Evolutionary conservation across 2,888 invertebrate genomes (phyloP).

Genomic region (Aphodius granarius): DNA sequence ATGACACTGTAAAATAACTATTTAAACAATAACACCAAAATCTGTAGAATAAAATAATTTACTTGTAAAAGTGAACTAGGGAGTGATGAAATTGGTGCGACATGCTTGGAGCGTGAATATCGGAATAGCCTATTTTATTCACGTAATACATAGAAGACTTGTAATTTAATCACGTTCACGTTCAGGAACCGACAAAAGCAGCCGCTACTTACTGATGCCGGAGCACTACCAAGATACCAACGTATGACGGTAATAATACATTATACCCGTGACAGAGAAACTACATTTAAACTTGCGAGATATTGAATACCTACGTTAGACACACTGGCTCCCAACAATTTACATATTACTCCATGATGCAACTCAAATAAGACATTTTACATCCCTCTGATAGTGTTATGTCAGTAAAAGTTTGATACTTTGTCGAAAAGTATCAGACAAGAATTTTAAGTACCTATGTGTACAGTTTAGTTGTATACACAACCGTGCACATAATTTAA

Average conservation of each 20-base stretch:
- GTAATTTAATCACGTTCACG: background rate
- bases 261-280: background rate
- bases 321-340: background rate
- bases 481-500: too few species aligned
- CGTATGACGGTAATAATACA: background rate
- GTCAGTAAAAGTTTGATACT: background rate
- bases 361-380: background rate
- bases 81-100: background rate
- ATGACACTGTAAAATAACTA: too few species aligned
- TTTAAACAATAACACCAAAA: too few species aligned
- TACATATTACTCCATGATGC: background rate
- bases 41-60: background rate
- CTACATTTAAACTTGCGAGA: background rate
- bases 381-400: background rate
- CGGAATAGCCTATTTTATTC: background rate
- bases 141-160: background rate
- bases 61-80: background rate
- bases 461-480: too few species aligned
- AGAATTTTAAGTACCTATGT: background rate
- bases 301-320: background rate
- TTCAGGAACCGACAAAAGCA: background rate
- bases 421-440: background rate
- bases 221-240: background rate
- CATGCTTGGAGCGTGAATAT: background rate
- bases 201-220: background rate